These are phyloP conservation scores for Danio jaintianensis DNA, from an alignment of 2,797 vertebrate genomes.

Conservation along the genomic window DNA sequence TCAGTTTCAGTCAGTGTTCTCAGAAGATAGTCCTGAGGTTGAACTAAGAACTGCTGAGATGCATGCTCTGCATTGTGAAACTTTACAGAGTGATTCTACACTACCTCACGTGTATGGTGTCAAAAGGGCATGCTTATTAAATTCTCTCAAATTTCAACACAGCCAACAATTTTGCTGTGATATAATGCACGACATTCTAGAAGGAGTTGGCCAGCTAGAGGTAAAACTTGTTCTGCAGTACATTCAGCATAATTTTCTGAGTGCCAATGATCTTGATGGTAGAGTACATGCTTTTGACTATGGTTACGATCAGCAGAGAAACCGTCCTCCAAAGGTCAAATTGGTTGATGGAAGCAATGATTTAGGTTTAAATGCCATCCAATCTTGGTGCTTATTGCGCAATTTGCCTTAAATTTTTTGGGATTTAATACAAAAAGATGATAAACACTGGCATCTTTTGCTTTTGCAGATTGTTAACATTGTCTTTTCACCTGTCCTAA, in stretches of 20 bases:
- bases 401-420: conserved; percentile 57
- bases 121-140: neutral
- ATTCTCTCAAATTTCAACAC: conserved; percentile 14
- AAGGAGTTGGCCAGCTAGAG: conserved; percentile 2
- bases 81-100: conserved; percentile 51
- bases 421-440: conserved; percentile 48
- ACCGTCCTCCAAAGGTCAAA: conserved; percentile 37
- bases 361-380: conserved; percentile 55
- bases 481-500: conserved; percentile 6
- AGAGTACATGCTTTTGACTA: neutral
- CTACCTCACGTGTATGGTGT: neutral
- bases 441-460: conserved; percentile 47
- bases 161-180: conserved; percentile 10
- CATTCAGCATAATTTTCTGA: neutral
- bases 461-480: conserved; percentile 6
- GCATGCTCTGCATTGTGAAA: conserved; percentile 51
- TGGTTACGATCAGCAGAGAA: conserved; percentile 44
- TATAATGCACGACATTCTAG: conserved; percentile 2
- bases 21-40: conserved; percentile 42
- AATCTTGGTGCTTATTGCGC: conserved; percentile 51
- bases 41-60: conserved; percentile 27
- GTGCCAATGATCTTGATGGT: neutral
- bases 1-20: conserved; percentile 51
- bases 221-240: conserved; percentile 22
- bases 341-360: conserved; percentile 51